Percentiles rank a stretch among this genome's conserved stretches.
Evolutionary conservation across 2,888 invertebrate genomes (phyloP).

Genomic region (Trissolcus brochymenae): DNA sequence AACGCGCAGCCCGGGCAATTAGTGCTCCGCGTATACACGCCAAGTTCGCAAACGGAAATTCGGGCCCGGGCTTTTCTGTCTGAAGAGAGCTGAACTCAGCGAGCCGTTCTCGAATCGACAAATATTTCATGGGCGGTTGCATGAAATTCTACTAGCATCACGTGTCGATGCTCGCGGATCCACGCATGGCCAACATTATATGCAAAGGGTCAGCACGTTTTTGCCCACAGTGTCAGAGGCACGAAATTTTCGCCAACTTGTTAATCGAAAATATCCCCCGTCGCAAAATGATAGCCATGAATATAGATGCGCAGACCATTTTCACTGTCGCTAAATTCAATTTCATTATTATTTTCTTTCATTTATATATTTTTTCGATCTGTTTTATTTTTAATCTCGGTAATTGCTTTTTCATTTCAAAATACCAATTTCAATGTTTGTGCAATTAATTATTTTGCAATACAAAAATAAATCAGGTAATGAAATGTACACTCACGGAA

Average conservation of each 20-base stretch:
- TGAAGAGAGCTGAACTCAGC: slow-evolving; percentile 39
- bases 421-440: too few species aligned
- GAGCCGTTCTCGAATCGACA: slow-evolving; percentile 48
- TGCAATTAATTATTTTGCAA: too few species aligned
- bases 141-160: slow-evolving; percentile 57
- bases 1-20: slow-evolving; percentile 27
- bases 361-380: not conserved
- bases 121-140: slow-evolving; percentile 61
- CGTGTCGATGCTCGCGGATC: slow-evolving; percentile 27
- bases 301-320: not conserved
- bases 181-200: slow-evolving; percentile 42
- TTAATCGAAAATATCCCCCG: slow-evolving; percentile 8
- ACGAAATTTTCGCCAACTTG: slow-evolving; percentile 31
- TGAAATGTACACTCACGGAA: too few species aligned
- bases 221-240: slow-evolving; percentile 35
- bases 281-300: slow-evolving; percentile 25
- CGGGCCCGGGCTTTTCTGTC: slow-evolving; percentile 42
- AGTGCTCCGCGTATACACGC: slow-evolving; percentile 10
- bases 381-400: too few species aligned
- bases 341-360: not conserved
- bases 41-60: slow-evolving; percentile 24
- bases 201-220: slow-evolving; percentile 36
- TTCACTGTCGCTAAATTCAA: not conserved
- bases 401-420: too few species aligned
- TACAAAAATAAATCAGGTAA: too few species aligned